Evolutionary conservation across 1,140 invertebrate species (phyloP).

Genomic region (Drosophila gunungcola): DNA sequence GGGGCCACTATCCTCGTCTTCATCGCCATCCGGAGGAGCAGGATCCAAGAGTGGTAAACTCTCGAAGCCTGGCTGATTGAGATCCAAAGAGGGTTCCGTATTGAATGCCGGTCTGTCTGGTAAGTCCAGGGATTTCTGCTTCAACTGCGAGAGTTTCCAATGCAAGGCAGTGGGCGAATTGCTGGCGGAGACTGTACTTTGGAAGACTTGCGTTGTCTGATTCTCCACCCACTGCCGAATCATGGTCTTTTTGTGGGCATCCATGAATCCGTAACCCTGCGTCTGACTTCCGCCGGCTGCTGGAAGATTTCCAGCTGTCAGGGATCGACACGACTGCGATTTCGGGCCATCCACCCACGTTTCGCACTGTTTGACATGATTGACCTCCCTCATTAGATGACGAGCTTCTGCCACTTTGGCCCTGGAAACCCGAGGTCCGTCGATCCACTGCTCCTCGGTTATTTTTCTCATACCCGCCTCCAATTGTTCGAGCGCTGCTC

Average conservation of each 20-base stretch:
- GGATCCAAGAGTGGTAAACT: constrained; percentile 37
- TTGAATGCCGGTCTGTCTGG: constrained; percentile 60
- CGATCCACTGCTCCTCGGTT: constrained; percentile 97
- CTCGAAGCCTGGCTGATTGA: constrained; percentile 43
- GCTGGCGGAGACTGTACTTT: constrained; percentile 69
- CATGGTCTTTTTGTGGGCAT: constrained; percentile 96
- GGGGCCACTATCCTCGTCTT: constrained; percentile 90
- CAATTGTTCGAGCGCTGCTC: constrained; percentile 68
- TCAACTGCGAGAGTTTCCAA: constrained; percentile 77
- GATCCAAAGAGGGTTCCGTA: constrained; percentile 36
- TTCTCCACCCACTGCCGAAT: constrained; percentile 97
- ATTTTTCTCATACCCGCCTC: constrained; percentile 82
- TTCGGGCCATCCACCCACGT: constrained; percentile 97
- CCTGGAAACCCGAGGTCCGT: constrained; percentile 95
- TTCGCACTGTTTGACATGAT: constrained; percentile 91
- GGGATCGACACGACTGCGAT: constrained; percentile 69
- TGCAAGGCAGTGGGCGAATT: constrained; percentile 68
- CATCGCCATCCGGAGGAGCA: constrained; percentile 86
- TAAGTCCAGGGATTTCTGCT: constrained; percentile 78
- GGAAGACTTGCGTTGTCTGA: constrained; percentile 91
- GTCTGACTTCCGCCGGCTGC: constrained; percentile 60
- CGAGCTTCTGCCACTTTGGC: constrained; percentile 92
- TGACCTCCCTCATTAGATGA: constrained; percentile 91
- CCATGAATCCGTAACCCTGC: constrained; percentile 93
- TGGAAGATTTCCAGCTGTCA: constrained; percentile 79